phyloP scores from a whole-genome alignment of 92 coral and sea anemone species.

The Galaxea fascicularis region DNA sequence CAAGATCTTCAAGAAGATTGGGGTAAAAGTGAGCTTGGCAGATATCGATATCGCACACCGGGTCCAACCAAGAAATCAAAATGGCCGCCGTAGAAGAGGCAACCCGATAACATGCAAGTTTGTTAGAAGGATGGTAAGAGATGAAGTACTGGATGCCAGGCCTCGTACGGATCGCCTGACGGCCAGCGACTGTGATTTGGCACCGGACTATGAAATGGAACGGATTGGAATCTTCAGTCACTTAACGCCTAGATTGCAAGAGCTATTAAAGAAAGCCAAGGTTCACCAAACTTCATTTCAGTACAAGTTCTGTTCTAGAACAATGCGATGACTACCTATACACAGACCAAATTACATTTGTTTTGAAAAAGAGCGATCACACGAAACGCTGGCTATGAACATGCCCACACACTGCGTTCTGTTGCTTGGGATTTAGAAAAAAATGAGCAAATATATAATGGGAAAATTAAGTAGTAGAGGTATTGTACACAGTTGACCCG shows the following conservation, averaged over 20 bases:
- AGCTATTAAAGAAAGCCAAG: slow-evolving; percentile 10
- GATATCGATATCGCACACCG: slow-evolving; percentile 8
- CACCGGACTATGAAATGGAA: not conserved
- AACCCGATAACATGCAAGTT: slow-evolving; percentile 21
- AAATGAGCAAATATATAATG: too few species aligned
- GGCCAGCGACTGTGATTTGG: not conserved
- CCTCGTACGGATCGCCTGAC: slow-evolving; percentile 9
- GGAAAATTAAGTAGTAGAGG: too few species aligned
- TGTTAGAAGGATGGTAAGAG: slow-evolving; percentile 11
- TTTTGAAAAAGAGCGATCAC: too few species aligned
- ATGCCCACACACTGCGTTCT: too few species aligned
- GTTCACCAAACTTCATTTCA: slow-evolving; percentile 10
- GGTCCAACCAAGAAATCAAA: slow-evolving; percentile 6
- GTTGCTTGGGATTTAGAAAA: too few species aligned
- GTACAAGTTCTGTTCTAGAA: slow-evolving; percentile 9
- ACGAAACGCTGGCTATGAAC: too few species aligned
- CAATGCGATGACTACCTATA: too few species aligned
- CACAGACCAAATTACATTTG: too few species aligned
- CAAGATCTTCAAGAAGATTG: slow-evolving; percentile 11
- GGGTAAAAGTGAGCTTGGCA: slow-evolving; percentile 14
- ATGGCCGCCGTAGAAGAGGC: slow-evolving; percentile 8
- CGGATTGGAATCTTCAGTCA: slow-evolving; percentile 18
- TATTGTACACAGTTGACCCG: too few species aligned
- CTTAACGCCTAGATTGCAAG: slow-evolving; percentile 23
- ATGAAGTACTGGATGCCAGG: slow-evolving; percentile 2